A percentile compares a stretch with the other conserved stretches of the same genome.
These are phyloP conservation scores for Antechinus flavipes DNA, from an alignment of 2,113 vertebrate species.

Conservation along the genomic window DNA sequence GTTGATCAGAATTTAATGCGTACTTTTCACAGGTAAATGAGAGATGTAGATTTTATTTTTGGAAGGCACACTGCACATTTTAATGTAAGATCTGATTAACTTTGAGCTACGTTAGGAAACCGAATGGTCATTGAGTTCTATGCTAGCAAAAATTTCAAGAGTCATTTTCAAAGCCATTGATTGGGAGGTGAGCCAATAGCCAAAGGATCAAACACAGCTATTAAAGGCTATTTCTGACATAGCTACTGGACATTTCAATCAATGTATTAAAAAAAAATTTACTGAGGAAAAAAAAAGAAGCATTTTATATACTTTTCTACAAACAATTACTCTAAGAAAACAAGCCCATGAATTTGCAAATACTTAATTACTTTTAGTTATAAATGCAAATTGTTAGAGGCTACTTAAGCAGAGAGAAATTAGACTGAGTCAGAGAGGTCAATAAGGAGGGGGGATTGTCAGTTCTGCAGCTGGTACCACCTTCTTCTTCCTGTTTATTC, in stretches of 20 bases:
- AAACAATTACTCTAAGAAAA: constrained; percentile 32
- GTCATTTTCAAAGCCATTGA: not conserved
- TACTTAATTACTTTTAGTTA: constrained; percentile 24
- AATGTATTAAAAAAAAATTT: not conserved
- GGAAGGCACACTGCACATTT: not conserved
- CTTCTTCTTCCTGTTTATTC: constrained; percentile 7
- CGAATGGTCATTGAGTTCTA: not conserved
- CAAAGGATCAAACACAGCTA: not conserved
- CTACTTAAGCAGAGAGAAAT: not conserved
- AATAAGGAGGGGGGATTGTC: not conserved
- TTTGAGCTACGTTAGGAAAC: not conserved
- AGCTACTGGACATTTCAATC: not conserved
- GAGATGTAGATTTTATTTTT: not conserved
- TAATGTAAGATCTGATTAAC: not conserved
- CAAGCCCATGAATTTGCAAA: not conserved
- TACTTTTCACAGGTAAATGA: not conserved
- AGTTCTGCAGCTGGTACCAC: not conserved
- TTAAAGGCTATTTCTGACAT: not conserved
- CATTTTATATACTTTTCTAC: not conserved
- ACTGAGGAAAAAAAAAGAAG: not conserved
- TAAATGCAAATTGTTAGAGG: not conserved
- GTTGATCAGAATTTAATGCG: not conserved
- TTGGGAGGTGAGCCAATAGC: not conserved
- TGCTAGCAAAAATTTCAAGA: not conserved
- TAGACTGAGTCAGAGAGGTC: not conserved